Base-by-base conservation (phyloP, 2,113 vertebrate genomes). In the Channa argus region DNA sequence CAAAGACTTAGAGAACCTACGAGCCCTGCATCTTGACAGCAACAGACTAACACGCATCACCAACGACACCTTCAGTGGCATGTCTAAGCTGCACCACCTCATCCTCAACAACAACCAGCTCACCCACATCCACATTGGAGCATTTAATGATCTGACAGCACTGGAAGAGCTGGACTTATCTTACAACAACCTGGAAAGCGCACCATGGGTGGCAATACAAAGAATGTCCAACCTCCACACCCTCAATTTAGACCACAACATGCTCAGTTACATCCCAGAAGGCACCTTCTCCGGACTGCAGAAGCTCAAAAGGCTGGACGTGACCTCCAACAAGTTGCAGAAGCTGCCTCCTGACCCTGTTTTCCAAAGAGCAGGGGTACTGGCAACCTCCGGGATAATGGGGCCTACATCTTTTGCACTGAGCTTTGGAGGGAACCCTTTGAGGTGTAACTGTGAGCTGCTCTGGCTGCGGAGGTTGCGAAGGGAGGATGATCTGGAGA, bases 81-180 rank as follows among this genome's bases (percentile, higher is more conserved):
- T 99, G 94, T 98, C 96, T 80, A 99, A 99, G 78, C 95, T 99
- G 63, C 98, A 99, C 90, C 98, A 99, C 90, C 94, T 99, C 89
- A 99, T 98, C 90, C 86, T 99, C 71, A 99, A 98, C 93, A 99
- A 99, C 92, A 99, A 99, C 91, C 98, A 99, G 91, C 95, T 99
- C 83, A 97, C 94, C 55, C 84, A 96, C 85, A 97, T 99, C 94
- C 96, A 96, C 78, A 95, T 93, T 12, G 97, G 97, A 64, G 98
- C 97, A 24, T 99, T 99, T 0, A 96, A 99, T 39, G 97, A 99
- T 74, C 95, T 99, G 73, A 95, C 98, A 37, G 97, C 98, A 12
- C 94, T 99, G 0, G 98, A 99, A 79, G 98, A 99, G 88, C 93
- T 99, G 83, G 98, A 99, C 86, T 73, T 99, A 67, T 98, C 97